A percentile compares a stretch with the other conserved stretches of the same genome.
These are phyloP conservation scores for Oasisia sp. DNA, from an alignment of 2,888 invertebrate genomes.

Conservation along the genomic window DNA sequence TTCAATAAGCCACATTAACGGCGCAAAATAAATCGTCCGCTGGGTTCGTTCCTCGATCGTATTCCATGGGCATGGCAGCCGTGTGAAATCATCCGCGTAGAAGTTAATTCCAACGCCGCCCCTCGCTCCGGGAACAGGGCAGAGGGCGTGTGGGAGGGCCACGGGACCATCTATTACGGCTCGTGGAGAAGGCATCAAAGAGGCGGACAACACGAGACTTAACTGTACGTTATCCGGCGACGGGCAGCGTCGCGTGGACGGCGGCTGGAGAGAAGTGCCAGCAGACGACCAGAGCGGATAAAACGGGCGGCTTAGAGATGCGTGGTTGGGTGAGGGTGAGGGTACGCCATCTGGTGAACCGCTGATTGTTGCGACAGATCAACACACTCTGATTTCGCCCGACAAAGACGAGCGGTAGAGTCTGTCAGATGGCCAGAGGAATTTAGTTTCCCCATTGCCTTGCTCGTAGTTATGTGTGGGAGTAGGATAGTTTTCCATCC, in stretches of 20 bases:
- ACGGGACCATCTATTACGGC: not conserved
- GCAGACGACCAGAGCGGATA: not conserved
- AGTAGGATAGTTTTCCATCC: too few relatives aligned
- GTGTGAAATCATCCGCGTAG: slow-evolving; percentile 6
- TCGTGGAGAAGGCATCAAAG: not conserved
- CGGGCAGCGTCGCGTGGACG: not conserved
- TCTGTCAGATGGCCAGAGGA: not conserved
- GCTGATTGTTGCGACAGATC: not conserved
- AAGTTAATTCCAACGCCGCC: not conserved
- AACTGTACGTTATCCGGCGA: not conserved
- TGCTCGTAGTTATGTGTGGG: too few relatives aligned
- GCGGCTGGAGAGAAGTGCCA: not conserved
- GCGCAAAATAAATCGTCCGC: not conserved
- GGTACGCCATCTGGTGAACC: not conserved
- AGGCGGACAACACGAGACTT: not conserved
- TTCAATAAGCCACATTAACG: not conserved
- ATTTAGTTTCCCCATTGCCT: too few relatives aligned
- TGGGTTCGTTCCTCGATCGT: not conserved
- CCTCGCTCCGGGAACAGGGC: not conserved
- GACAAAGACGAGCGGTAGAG: not conserved
- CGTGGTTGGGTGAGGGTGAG: not conserved
- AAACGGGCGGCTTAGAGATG: not conserved
- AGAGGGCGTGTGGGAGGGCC: not conserved
- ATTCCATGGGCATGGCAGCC: not conserved
- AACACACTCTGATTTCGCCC: not conserved